Evolutionary conservation across 2,797 vertebrate genomes (phyloP).

Genomic region (Apogon talboti): DNA sequence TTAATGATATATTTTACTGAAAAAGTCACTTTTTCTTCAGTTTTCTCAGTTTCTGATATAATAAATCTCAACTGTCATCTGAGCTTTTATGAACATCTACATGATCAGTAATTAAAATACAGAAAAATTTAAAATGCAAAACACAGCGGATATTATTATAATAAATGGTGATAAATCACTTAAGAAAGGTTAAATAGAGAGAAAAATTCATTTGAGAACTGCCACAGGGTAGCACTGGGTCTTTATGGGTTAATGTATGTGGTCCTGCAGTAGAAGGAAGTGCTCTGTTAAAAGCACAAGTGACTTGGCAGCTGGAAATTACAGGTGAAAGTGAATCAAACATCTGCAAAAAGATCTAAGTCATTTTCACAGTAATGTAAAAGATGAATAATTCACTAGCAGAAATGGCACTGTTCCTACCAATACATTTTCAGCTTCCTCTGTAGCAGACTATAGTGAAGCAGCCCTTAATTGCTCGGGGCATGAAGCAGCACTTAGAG

Average conservation of each 20-base stretch:
- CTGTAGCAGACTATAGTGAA: slow-evolving; percentile 45
- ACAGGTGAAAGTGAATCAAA: slow-evolving; percentile 62
- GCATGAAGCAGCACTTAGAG: slow-evolving; percentile 73
- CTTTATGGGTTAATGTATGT: neutral
- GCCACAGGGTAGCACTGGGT: too few relatives aligned
- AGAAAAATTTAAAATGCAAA: too few relatives aligned
- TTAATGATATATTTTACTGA: too few relatives aligned
- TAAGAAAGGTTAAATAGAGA: too few relatives aligned
- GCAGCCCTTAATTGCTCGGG: slow-evolving; percentile 72
- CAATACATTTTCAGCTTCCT: slow-evolving; percentile 66
- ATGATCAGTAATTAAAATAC: too few relatives aligned
- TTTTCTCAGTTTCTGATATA: too few relatives aligned
- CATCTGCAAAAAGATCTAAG: slow-evolving; percentile 55
- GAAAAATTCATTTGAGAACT: too few relatives aligned
- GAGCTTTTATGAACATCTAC: too few relatives aligned
- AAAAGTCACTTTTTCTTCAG: too few relatives aligned
- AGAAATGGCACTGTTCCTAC: slow-evolving; percentile 66
- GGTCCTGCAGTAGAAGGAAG: neutral
- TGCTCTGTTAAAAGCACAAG: slow-evolving; percentile 8
- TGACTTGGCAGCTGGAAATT: slow-evolving; percentile 29
- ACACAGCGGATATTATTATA: too few relatives aligned
- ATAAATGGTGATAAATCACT: too few relatives aligned
- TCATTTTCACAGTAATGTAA: slow-evolving; percentile 66
- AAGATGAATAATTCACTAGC: slow-evolving; percentile 80
- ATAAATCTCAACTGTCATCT: too few relatives aligned